These are phyloP conservation scores for Ctenochaetus hawaiiensis DNA, from an alignment of 2,797 vertebrate genomes.

Conservation along the genomic window DNA sequence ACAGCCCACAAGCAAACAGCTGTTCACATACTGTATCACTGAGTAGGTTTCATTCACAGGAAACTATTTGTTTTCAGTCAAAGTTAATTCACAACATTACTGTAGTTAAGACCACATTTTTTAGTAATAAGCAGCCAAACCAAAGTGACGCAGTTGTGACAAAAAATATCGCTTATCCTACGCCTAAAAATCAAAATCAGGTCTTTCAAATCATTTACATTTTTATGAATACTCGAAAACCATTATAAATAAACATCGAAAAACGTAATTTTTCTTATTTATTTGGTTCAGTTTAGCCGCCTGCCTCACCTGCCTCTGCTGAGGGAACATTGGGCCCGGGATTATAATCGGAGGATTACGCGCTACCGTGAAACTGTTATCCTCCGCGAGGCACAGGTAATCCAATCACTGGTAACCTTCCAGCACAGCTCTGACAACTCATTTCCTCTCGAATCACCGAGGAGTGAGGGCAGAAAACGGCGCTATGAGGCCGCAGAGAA, in stretches of 20 bases:
- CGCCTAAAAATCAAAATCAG: background rate
- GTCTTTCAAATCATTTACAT: background rate
- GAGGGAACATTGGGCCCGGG: conserved; percentile 74
- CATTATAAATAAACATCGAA: background rate
- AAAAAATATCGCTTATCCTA: too few relatives aligned
- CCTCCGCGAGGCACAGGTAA: conserved; percentile 90
- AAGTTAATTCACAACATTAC: background rate
- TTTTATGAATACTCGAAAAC: background rate
- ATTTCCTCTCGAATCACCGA: conserved; percentile 65
- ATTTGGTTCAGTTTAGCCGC: conserved; percentile 22
- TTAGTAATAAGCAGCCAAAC: background rate
- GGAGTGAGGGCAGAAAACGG: conserved; percentile 67
- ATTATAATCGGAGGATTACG: conserved; percentile 94
- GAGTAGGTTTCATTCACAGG: background rate
- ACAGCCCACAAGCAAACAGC: background rate
- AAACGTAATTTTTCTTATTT: background rate
- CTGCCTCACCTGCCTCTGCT: conserved; percentile 46
- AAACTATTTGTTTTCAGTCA: background rate
- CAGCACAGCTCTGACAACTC: conserved; percentile 79
- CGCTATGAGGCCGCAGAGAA: conserved; percentile 69
- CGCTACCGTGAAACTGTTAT: conserved; percentile 89
- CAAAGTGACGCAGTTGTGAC: background rate
- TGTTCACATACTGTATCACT: background rate
- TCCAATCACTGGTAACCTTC: conserved; percentile 89
- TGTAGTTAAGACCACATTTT: background rate